Base-by-base conservation (phyloP, 2,113 vertebrate species). In the Columba livia region DNA sequence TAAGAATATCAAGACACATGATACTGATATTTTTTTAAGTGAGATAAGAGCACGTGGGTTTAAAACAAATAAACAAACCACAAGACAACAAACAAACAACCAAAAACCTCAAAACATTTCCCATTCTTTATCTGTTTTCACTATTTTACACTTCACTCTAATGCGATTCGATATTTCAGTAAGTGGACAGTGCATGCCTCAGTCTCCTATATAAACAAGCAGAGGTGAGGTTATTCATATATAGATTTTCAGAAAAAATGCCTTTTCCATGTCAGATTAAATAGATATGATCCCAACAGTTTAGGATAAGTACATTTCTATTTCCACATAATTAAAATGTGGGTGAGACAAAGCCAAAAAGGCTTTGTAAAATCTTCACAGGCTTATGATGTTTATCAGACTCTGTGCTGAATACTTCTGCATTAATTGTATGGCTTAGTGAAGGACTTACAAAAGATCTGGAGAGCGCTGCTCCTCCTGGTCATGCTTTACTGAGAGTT, bases 1-100 rank as follows among this genome's bases (percentile, higher is more conserved):
- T 89, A 92, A 94, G 96, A 84, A 72, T 87, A 96, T 97, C 93
- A 95, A 89, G 78, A 74, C 48, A 65, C 74, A 50, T 34, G 53
- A 79, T 79, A 48, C 44, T 53, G 82, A 70, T 42, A 10, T 17
- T 34, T 66, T 66, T 77, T 75, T 82, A 93, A 94, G 83, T 92
- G 79, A 50, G 20, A 57, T 69, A 85, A 82, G 34, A 95, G 31
- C 15, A 50, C 51, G 94, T 93, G 44, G 72, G 48, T 86, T 69
- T 53, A 58, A 69, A 65, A 91, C 17, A 44, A 17, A 44, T 17
- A 47, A 47, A 47, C 44, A 18, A 47, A 47, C 44, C 44, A 47
- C 44, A 47, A 47, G 19, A 47, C 44, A 47, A 47, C 44, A 47
- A 18, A 6, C 44, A 47, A 47, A 8, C 44, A 47, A 47, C 17